Conservation (phyloP, 2,113 vertebrate genomes). For the Scolopax mira region DNA sequence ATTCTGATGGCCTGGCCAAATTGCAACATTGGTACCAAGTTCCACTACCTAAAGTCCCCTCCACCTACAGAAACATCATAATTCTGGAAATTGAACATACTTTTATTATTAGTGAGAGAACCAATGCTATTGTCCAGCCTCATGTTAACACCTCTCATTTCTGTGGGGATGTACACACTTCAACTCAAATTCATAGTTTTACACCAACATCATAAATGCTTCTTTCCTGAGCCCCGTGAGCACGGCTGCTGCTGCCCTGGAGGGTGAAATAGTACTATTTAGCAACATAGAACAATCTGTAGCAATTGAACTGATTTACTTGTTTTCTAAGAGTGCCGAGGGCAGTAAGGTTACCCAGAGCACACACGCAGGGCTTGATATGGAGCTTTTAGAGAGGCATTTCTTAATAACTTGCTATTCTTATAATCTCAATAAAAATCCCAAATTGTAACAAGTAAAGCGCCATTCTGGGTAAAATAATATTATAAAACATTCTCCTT, state of each 20-base stretch:
- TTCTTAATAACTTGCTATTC: constrained; percentile 4
- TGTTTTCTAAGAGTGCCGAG: neutral
- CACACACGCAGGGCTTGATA: neutral
- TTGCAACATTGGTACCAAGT: neutral
- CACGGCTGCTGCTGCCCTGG: neutral
- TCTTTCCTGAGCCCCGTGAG: neutral
- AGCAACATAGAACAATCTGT: neutral
- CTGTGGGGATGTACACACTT: neutral
- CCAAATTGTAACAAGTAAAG: neutral
- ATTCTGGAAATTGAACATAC: neutral
- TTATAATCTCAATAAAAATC: neutral
- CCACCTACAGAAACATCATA: neutral
- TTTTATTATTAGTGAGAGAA: neutral
- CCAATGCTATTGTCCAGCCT: neutral
- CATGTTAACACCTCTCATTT: neutral
- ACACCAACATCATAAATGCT: neutral
- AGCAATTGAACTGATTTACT: constrained; percentile 42
- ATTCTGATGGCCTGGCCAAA: neutral
- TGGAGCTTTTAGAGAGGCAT: neutral
- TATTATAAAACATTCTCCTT: neutral
- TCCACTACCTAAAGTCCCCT: neutral
- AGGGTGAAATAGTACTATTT: constrained; percentile 11
- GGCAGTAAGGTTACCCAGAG: neutral
- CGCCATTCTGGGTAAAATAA: neutral
- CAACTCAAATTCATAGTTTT: neutral